Conservation (phyloP, 2,888 invertebrate species). For the Oscheius onirici region DNA sequence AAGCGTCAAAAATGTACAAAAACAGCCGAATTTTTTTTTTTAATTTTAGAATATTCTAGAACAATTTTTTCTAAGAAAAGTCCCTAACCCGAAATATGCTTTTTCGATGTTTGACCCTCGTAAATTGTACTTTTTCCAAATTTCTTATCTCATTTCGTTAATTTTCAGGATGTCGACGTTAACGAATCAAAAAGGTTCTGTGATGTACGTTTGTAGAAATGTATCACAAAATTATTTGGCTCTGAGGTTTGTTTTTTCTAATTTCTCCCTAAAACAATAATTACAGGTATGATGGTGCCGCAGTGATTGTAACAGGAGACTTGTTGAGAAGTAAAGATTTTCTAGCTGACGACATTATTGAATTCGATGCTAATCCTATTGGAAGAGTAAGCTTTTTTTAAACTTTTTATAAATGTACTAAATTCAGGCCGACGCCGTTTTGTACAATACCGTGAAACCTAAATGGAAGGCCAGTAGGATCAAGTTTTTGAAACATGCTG, state of each 20-base stretch:
- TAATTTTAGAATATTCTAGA: too few relatives aligned
- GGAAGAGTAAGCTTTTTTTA: conserved; percentile 12
- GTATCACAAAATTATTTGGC: conserved; percentile 27
- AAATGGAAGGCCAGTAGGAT: conserved; percentile 32
- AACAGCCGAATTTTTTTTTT: too few relatives aligned
- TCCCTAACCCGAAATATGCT: too few relatives aligned
- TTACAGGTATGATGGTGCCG: conserved; percentile 31
- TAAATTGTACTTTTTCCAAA: too few relatives aligned
- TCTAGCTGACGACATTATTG: conserved; percentile 30
- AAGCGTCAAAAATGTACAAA: too few relatives aligned
- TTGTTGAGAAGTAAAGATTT: conserved; percentile 24
- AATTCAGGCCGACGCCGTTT: conserved; percentile 18
- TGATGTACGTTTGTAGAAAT: conserved; percentile 30
- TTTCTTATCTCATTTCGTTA: too few relatives aligned
- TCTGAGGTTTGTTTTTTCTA: conserved; percentile 10
- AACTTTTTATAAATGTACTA: neutral
- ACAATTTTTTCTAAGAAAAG: too few relatives aligned
- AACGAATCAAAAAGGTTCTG: conserved; percentile 23
- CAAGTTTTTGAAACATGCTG: conserved; percentile 41
- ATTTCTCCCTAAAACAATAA: neutral
- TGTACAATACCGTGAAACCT: conserved; percentile 26
- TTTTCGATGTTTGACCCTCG: too few relatives aligned
- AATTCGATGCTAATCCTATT: conserved; percentile 31
- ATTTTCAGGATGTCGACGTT: conserved; percentile 27
- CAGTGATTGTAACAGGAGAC: conserved; percentile 26